Base-by-base conservation (phyloP, 2,797 vertebrate species). In the Hafferia zeledoni region DNA sequence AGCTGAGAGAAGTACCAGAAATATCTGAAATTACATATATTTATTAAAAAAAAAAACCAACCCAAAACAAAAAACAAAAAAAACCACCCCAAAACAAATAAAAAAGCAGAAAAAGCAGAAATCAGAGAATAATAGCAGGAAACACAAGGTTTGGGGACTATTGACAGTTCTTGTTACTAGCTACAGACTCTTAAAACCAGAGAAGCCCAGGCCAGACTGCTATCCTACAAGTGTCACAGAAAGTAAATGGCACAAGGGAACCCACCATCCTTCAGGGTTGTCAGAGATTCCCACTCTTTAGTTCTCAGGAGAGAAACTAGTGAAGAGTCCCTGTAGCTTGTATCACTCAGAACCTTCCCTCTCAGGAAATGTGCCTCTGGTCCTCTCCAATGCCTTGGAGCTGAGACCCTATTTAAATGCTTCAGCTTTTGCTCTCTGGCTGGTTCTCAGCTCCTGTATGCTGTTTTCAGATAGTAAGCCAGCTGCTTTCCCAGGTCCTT, bases 401-500 rank as follows among this genome's bases (percentile, higher is more conserved):
- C 59, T 67, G 46, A n/a, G 61, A 49, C 43, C 47, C 19, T 93
- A 44, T 81, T 93, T 91, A 76, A 88, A 49, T 90, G 64, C 39
- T 55, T 81, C 90, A 91, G 80, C 87, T 77, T 60, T 67, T 30
- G 11, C 37, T 46, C 57, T 13, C 75, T 86, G 82, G 76, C 79
- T 81, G 57, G 55, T 77, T 91, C 60, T 71, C 78, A 89, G 52
- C 37, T 78, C 27, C 52, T 57, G 24, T 25, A 18, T 64, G 23
- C 60, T 74, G 59, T 4, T 96, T 75, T 63, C 41, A 6, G 33
- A 88, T 39, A 92, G 35, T 56, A 82, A 59, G 47, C 76, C 95
- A 96, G 91, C 93, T 96, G 91, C 80, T 90, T 69, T 28, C 47
- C 43, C 0, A 3, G 27, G 69, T 44, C 55, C 28, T 88, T 95